phyloP scores from a whole-genome alignment of 2,888 invertebrate species.

The Drosophila maculinotata region DNA sequence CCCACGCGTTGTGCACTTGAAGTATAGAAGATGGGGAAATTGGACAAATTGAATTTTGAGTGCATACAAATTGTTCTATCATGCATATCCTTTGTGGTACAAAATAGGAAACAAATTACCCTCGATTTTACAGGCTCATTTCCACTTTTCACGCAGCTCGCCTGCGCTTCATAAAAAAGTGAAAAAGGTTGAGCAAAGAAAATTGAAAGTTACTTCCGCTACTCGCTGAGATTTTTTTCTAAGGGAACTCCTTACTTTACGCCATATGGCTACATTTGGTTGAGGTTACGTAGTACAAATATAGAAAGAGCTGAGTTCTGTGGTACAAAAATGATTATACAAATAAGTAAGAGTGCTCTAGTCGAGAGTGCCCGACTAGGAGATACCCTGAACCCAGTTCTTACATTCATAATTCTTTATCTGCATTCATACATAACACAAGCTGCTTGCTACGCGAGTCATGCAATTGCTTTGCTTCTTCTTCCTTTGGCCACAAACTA shows the following conservation, averaged over 20 bases:
- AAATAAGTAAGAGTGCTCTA: no score
- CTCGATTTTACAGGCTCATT: constrained; percentile 32
- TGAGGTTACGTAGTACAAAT: constrained; percentile 1
- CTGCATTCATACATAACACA: no score
- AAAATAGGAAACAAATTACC: constrained; percentile 43
- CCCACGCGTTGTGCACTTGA: constrained; percentile 59
- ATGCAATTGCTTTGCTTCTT: no score
- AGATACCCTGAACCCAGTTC: no score
- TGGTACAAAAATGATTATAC: no score
- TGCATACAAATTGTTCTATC: constrained; percentile 48
- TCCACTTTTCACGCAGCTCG: constrained; percentile 23
- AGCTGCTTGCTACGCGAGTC: no score
- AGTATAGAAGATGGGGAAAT: constrained; percentile 17
- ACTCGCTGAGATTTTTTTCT: constrained; percentile 30
- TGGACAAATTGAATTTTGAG: constrained; percentile 46
- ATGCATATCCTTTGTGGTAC: constrained; percentile 45
- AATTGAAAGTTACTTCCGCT: constrained; percentile 64
- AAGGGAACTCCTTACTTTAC: not conserved
- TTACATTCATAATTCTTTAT: no score
- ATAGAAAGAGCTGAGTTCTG: not conserved
- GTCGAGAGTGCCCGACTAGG: no score
- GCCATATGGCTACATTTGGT: constrained; percentile 43
- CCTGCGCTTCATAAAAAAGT: constrained; percentile 8
- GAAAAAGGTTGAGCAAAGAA: constrained; percentile 28
- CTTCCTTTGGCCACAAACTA: no score